These are phyloP conservation scores for Drosophila busckii DNA, from an alignment of 1,140 invertebrate genomes.

Conservation along the genomic window DNA sequence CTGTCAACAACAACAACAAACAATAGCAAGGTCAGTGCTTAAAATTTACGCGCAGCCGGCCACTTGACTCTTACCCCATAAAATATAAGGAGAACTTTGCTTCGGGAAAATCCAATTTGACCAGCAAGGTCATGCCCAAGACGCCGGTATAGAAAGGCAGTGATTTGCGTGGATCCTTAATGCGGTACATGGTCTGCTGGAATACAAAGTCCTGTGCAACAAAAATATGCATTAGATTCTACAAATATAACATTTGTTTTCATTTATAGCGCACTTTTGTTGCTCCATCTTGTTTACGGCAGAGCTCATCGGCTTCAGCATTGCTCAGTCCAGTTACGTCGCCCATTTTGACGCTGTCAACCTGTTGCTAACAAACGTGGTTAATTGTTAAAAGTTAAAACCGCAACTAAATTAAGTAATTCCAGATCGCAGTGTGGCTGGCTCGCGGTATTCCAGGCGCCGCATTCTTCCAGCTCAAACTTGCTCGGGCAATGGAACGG, in stretches of 20 bases:
- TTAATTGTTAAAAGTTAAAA: background rate
- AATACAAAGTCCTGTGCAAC: slow-evolving; percentile 89
- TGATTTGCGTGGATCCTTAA: slow-evolving; percentile 93
- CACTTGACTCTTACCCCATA: slow-evolving; percentile 83
- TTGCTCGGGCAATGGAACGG: no score
- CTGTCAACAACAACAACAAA: slow-evolving; percentile 21
- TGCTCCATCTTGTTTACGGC: slow-evolving; percentile 81
- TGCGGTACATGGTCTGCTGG: slow-evolving; percentile 97
- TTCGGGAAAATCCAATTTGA: slow-evolving; percentile 92
- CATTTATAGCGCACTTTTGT: slow-evolving; percentile 81
- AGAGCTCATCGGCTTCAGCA: slow-evolving; percentile 84
- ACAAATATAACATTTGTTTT: background rate
- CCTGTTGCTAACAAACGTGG: slow-evolving; percentile 17
- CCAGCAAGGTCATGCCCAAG: slow-evolving; percentile 92
- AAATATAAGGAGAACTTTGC: slow-evolving; percentile 96
- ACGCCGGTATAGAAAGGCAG: slow-evolving; percentile 94
- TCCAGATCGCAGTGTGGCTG: no score
- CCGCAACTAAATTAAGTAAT: no score
- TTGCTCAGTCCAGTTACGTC: slow-evolving; percentile 82
- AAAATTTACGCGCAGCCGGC: no score
- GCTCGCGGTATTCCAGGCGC: background rate
- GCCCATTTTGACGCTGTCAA: slow-evolving; percentile 78
- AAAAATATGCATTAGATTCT: background rate
- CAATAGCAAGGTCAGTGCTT: slow-evolving; percentile 14
- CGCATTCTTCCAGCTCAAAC: no score